Base-by-base conservation (phyloP, 2,113 vertebrate species). In the Scatophagus argus region DNA sequence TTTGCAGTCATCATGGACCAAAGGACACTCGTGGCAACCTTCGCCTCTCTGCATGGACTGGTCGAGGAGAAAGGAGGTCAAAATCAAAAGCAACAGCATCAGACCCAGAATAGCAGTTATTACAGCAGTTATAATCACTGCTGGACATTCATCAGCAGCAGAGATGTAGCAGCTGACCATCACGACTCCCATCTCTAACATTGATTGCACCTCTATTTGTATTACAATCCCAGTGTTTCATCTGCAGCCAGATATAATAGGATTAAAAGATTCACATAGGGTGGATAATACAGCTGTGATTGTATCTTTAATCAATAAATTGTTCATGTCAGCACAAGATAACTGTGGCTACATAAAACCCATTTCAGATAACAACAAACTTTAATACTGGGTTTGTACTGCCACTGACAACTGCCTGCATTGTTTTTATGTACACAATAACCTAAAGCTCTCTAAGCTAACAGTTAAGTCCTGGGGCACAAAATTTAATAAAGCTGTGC, bases 391-490 rank as follows among this genome's bases (percentile, higher is more conserved):
- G 51, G 52, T 88, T 78, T 83, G 56, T 71, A 46, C 65, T 79
- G n/a, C 71, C 39, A 43, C 21, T 67, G 75, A 72, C 76, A 64
- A 80, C 60, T 63, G 63, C 64, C 54, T 58, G 63, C 38, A 6
- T 54, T 79, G 69, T 77, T 88, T 91, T 91, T 89, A 89, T 91
- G 81, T 83, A 81, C 79, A 66, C 86, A 82, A 89, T 88, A 91
- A 87, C 77, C 69, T 81, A 58, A 79, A 84, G 76, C 82, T 74
- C 75, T 83, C 70, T 75, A 34, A 87, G 68, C 52, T 72, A 87
- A 79, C 77, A 82, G 39, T 74, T 32, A 71, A 78, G 78, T 78
- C 77, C 81, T 71, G 41, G 55, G 74, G 76, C 77, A 52, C 46
- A 62, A 72, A 60, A 88, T 81, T 47, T 83, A 83, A 88, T 85